These are phyloP conservation scores for Caenorhabditis briggsae DNA, from an alignment of 1,140 invertebrate genomes.

Conservation along the genomic window DNA sequence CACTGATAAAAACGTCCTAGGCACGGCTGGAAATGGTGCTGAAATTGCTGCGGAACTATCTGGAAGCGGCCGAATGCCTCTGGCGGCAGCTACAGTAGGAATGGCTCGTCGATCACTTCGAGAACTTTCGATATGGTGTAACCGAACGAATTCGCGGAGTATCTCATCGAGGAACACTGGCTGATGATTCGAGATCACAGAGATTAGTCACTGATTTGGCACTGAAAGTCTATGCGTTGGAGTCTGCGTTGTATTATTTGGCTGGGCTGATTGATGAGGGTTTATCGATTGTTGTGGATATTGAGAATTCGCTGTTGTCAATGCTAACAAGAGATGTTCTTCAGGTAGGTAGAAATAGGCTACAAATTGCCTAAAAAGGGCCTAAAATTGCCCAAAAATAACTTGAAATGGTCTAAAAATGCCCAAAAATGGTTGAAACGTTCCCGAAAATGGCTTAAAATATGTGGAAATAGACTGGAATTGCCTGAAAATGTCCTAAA, in stretches of 20 bases:
- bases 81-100: conserved; percentile 14
- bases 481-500: not conserved
- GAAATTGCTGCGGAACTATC: not conserved
- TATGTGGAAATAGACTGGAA: not conserved
- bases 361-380: no score
- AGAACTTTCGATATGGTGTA: conserved; percentile 20
- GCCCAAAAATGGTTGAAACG: no score
- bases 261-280: conserved; percentile 72
- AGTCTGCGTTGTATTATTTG: conserved; percentile 74
- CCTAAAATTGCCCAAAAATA: not conserved
- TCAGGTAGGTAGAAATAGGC: conserved; percentile 26
- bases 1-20: conserved; percentile 49
- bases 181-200: conserved; percentile 62
- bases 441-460: not conserved
- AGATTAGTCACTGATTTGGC: conserved; percentile 69
- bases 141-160: conserved; percentile 49
- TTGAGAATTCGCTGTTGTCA: conserved; percentile 75
- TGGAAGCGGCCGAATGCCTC: conserved; percentile 8
- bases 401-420: not conserved
- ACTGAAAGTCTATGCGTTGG: conserved; percentile 71
- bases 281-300: conserved; percentile 71
- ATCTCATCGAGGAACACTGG: conserved; percentile 1
- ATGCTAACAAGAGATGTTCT: conserved; percentile 59
- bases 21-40: conserved; percentile 1
- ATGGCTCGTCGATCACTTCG: conserved; percentile 1